Conservation (phyloP, 2,113 vertebrate genomes). For the Leucopternis melanops region DNA sequence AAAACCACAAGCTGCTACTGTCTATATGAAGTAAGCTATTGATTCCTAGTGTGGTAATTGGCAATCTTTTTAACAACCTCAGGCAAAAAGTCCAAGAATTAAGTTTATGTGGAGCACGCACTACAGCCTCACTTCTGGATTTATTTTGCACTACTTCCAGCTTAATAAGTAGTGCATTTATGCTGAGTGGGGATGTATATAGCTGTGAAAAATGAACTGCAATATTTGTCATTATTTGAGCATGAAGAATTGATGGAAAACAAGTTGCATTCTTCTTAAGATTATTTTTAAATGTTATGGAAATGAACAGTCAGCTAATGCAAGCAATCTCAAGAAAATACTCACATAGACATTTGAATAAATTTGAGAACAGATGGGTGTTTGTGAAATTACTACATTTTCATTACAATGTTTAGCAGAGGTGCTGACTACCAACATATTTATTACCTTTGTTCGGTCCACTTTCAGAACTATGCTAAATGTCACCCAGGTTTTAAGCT, state of each 20-base stretch:
- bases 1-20: not conserved
- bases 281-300: not conserved
- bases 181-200: not conserved
- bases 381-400: not conserved
- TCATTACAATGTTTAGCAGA: not conserved
- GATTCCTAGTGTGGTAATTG: not conserved
- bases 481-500: not conserved
- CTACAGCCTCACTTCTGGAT: not conserved
- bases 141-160: not conserved
- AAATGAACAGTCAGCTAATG: not conserved
- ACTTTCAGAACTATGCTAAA: not conserved
- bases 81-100: not conserved
- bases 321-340: not conserved
- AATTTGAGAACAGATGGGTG: not conserved
- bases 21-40: not conserved
- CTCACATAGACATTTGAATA: not conserved
- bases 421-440: not conserved
- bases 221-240: not conserved
- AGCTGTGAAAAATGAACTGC: not conserved
- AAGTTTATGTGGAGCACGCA: not conserved
- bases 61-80: not conserved
- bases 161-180: not conserved
- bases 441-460: constrained; percentile 81
- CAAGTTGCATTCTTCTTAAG: not conserved
- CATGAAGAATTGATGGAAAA: not conserved